Conservation (phyloP, 2,888 invertebrate genomes). For the Actias luna region DNA sequence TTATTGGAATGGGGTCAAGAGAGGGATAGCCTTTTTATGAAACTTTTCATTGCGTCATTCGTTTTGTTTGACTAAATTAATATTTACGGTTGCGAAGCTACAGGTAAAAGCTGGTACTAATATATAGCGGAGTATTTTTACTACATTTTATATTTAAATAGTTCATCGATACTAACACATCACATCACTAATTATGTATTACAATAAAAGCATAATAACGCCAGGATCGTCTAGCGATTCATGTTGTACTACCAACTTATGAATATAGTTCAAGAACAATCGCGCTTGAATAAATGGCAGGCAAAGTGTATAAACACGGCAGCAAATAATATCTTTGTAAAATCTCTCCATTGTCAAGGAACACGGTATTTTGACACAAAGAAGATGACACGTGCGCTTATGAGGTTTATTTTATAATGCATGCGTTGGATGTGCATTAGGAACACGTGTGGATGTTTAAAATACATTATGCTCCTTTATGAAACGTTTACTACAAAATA, state of each 20-base stretch:
- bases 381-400: slow-evolving; percentile 38
- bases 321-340: slow-evolving; percentile 15
- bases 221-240: slow-evolving; percentile 27
- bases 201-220: slow-evolving; percentile 29
- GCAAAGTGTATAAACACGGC: background rate
- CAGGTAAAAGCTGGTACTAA: too few relatives aligned
- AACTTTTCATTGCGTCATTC: too few relatives aligned
- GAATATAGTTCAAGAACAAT: background rate
- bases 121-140: background rate
- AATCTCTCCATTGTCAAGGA: slow-evolving; percentile 31
- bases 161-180: slow-evolving; percentile 22
- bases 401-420: slow-evolving; percentile 21
- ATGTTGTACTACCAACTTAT: slow-evolving; percentile 23
- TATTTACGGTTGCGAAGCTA: too few relatives aligned
- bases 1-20: too few relatives aligned
- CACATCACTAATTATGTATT: slow-evolving; percentile 34
- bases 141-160: background rate
- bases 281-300: background rate
- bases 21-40: too few relatives aligned
- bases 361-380: slow-evolving; percentile 41
- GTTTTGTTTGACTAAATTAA: too few relatives aligned
- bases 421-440: slow-evolving; percentile 16
- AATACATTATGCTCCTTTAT: background rate
- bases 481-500: background rate
- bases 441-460: slow-evolving; percentile 4